Base-by-base conservation (phyloP, 2,888 invertebrate genomes). In the Phalera bucephala region DNA sequence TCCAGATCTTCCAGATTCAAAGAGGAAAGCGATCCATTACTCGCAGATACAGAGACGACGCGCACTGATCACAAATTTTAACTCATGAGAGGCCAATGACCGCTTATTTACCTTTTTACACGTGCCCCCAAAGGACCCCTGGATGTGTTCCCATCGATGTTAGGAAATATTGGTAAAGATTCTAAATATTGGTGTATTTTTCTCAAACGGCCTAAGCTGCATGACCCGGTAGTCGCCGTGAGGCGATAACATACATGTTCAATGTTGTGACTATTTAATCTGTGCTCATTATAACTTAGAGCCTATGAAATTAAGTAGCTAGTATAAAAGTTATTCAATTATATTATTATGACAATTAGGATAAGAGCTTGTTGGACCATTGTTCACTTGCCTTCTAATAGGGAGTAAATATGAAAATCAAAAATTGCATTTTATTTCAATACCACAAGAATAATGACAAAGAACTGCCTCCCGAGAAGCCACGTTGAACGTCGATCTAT, bases 11-110 rank as follows among this genome's bases (percentile, higher is more conserved):
- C 84, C 51, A 84, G 77, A 50, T 77, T 67, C 44, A 86, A 80
- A 51, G 91, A 89, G 35, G 94, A 94, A 54, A 92, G 91, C 33
- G 93, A 93, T 67, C 93, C 93, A 0, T 66, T 93, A 27, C 71
- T 94, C 33, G 90, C 86, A 45, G 91, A 92, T 42, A 72, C 71
- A 19, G 82, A 82, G 35, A 59, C 70, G 33, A 45, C 72, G 19
- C 70, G 62, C 40, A 46, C 64, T 40, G 88, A 88, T 52, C 80
- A 87, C 56, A 88, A 87, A 54, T 87, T 87, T 73, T 88, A 59
- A 15, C 17, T 36, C 31, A 46, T 34, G 36, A 31, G 33, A 36
- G 28, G 32, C 31, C 32, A 40, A 32, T 23, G 13, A 38, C 37
- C 44, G 17, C 21, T 22, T 21, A 28, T 32, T 13, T 20, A 36